Evolutionary conservation across 2,797 vertebrate species (phyloP), one percentile per base, ranked within the genome.

Genomic region (Alcedo quadribrachys): DNA sequence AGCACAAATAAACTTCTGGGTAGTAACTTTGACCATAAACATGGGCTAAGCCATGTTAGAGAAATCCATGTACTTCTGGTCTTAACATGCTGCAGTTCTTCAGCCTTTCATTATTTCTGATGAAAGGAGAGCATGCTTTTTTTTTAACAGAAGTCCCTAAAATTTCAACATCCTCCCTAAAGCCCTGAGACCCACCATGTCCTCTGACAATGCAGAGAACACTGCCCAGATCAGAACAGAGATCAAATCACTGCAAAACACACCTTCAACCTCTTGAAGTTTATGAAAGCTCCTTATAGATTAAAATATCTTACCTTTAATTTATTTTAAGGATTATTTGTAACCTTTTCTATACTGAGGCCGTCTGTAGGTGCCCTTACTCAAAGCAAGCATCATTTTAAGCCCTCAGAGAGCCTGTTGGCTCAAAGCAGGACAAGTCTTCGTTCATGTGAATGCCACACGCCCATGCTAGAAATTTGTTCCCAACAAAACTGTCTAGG

Each of bases 391-490:
- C 3, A 57, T 40, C 16, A 46, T 8, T 87, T 91, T 33, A 83
- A 62, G 3, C 1, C 11, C 2, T 22, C 53, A 6, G 6, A 69
- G 51, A 19, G 8, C 15, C 14, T 43, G 6, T 0, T 37, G 25
- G 18, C 40, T 60, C 46, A 55, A 55, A 89, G 30, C 21, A 76
- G 45, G 11, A 13, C 0, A 1, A 37, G 68, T 76, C 60, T 57
- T 81, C 27, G 73, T 45, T 82, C 37, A 32, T 54, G 30, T 27
- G 18, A 73, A 50, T 60, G 30, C 27, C 53, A n/a, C 16, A 4
- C 12, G 30, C 14, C 24, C 19, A 6, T 6, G 9, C 11, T 40
- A 40, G 37, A 81, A 25, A 58, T 42, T 81, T 22, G 24, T 55
- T 22, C 25, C 12, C 24, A 79, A 17, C 6, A 74, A 69, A 83